phyloP scores from a whole-genome alignment of 2,888 invertebrate genomes.

The Ecliptopera silaceata region DNA sequence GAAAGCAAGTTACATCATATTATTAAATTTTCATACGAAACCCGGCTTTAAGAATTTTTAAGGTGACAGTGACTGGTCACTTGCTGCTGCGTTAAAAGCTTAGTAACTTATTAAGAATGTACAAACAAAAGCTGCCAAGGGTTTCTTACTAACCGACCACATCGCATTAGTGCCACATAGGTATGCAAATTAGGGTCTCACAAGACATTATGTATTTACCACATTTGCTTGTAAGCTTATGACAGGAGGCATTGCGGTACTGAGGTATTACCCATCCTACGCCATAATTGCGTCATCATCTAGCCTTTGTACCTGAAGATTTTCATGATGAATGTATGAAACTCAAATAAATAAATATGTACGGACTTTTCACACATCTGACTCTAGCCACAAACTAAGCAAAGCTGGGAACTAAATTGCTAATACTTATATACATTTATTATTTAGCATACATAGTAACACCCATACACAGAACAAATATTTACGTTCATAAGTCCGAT shows the following conservation, averaged over 20 bases:
- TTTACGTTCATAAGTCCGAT: no score
- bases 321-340: not conserved
- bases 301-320: not conserved
- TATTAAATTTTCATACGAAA: not conserved
- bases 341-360: no score
- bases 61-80: not conserved
- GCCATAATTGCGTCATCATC: not conserved
- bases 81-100: not conserved
- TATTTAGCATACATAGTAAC: no score
- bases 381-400: no score
- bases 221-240: slow-evolving; percentile 26
- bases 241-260: not conserved
- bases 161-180: slow-evolving; percentile 22
- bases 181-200: slow-evolving; percentile 48
- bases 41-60: not conserved
- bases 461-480: no score
- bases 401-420: no score
- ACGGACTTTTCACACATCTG: no score
- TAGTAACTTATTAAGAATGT: slow-evolving; percentile 37
- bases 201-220: slow-evolving; percentile 52
- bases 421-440: no score
- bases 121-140: slow-evolving; percentile 36
- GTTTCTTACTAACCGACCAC: slow-evolving; percentile 36
- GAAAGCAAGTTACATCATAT: not conserved
- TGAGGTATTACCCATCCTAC: not conserved